Percentiles rank a stretch among this genome's conserved stretches.
Conservation (phyloP, 2,888 invertebrate genomes). For the Mesorhabditis spiculigera region DNA sequence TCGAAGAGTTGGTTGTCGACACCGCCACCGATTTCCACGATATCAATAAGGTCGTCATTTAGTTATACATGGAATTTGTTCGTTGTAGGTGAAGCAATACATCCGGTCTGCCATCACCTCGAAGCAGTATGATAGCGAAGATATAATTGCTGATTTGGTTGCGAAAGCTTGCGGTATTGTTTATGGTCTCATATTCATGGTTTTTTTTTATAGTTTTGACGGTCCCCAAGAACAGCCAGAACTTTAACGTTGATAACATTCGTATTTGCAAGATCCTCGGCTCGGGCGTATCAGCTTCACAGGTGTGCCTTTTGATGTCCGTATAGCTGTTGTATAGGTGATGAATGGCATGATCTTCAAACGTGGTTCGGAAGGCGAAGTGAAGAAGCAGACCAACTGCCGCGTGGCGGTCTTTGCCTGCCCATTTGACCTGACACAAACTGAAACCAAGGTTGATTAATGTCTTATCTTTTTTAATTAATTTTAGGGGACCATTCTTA, state of each 20-base stretch:
- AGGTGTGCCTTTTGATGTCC: slow-evolving; percentile 54
- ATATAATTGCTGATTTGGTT: slow-evolving; percentile 81
- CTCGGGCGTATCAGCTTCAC: slow-evolving; percentile 45
- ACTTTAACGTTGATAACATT: slow-evolving; percentile 94
- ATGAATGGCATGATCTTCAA: slow-evolving; percentile 97
- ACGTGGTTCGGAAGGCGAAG: slow-evolving; percentile 85
- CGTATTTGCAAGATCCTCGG: slow-evolving; percentile 76
- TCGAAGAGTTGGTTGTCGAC: slow-evolving; percentile 68
- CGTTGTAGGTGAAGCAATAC: slow-evolving; percentile 27
- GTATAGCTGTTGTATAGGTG: slow-evolving; percentile 62
- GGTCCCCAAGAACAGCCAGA: slow-evolving; percentile 42
- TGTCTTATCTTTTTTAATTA: neutral
- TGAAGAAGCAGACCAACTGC: slow-evolving; percentile 74
- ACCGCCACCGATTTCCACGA: slow-evolving; percentile 71
- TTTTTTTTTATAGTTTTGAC: slow-evolving; percentile 48
- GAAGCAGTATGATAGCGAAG: slow-evolving; percentile 95
- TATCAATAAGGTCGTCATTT: slow-evolving; percentile 69
- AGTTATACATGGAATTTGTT: neutral
- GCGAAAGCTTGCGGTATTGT: slow-evolving; percentile 74
- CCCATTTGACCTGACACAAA: slow-evolving; percentile 89
- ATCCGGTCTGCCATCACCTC: slow-evolving; percentile 85
- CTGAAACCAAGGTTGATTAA: slow-evolving; percentile 85
- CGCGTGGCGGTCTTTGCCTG: slow-evolving; percentile 92
- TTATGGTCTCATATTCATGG: neutral
- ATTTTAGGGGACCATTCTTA: slow-evolving; percentile 71